Evolutionary conservation across 2,888 invertebrate genomes (phyloP).

Genomic region (Eilema sororculum): DNA sequence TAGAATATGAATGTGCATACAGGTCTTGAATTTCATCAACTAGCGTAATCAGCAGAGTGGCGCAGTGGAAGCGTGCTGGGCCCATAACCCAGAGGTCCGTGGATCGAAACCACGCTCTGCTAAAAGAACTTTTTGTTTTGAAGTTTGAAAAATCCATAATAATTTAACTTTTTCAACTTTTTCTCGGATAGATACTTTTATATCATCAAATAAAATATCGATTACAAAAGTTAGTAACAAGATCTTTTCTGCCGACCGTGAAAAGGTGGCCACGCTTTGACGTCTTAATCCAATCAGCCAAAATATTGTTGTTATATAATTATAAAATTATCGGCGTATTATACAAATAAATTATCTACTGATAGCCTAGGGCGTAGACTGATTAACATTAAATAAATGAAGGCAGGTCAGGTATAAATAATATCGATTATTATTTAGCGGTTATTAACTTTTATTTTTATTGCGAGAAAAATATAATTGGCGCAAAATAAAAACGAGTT

Average conservation of each 20-base stretch:
- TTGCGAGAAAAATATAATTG: slow-evolving; percentile 38
- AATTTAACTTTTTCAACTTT: background rate
- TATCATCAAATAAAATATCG: slow-evolving; percentile 56
- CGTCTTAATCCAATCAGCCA: slow-evolving; percentile 84
- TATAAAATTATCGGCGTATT: slow-evolving; percentile 56
- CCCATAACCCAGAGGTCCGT: slow-evolving; percentile 96
- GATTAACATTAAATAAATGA: slow-evolving; percentile 76
- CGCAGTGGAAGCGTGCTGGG: slow-evolving; percentile 94
- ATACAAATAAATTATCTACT: slow-evolving; percentile 16
- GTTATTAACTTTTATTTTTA: slow-evolving; percentile 33
- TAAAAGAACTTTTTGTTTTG: slow-evolving; percentile 57
- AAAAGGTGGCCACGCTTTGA: slow-evolving; percentile 72
- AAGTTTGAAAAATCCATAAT: background rate
- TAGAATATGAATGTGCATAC: background rate
- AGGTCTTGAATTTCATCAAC: background rate
- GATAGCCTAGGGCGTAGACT: slow-evolving; percentile 54
- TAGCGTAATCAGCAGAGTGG: slow-evolving; percentile 88
- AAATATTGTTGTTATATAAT: slow-evolving; percentile 69
- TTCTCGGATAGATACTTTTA: background rate
- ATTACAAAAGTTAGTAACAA: slow-evolving; percentile 65
- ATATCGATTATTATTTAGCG: slow-evolving; percentile 51
- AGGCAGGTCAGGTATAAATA: slow-evolving; percentile 73
- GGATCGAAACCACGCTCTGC: slow-evolving; percentile 94
- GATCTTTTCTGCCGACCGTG: slow-evolving; percentile 81
- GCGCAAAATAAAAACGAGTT: slow-evolving; percentile 41